Conservation (phyloP, 2,113 vertebrate species). For the Trogon melanurus region DNA sequence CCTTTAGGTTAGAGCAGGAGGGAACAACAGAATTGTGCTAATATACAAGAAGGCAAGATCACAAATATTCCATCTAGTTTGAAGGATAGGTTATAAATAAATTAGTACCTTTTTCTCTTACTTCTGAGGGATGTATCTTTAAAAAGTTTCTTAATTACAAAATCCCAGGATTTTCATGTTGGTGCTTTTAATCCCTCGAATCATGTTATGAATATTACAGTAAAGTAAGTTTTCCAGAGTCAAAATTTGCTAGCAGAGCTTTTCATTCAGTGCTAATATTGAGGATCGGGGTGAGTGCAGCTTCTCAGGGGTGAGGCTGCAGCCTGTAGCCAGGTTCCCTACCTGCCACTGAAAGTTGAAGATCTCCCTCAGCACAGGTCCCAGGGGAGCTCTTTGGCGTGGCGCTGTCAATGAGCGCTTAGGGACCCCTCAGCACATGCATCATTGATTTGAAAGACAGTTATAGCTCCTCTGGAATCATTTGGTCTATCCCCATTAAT, state of each 20-base stretch:
- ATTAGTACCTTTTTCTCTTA: neutral
- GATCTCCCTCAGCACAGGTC: neutral
- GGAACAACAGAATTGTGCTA: neutral
- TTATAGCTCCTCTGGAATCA: neutral
- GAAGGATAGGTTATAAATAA: neutral
- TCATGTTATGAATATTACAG: rapidly evolving
- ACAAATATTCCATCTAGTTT: neutral
- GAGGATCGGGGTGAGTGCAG: neutral
- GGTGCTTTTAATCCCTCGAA: neutral
- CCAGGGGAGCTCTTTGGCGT: neutral
- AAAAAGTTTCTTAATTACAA: neutral
- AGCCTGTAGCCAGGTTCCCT: neutral
- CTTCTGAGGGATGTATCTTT: neutral
- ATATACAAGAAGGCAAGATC: neutral
- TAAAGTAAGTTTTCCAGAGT: neutral
- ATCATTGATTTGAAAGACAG: conserved; percentile 19
- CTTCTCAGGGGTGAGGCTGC: neutral
- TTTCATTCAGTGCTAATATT: neutral
- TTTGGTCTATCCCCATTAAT: conserved; percentile 1
- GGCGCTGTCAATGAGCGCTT: neutral
- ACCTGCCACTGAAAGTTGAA: neutral
- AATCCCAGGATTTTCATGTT: neutral
- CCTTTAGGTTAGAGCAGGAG: neutral
- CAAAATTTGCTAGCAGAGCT: neutral
- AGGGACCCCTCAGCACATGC: neutral